Conservation (phyloP, 1,140 invertebrate genomes). For the Trachymyrmex cornetzi region DNA sequence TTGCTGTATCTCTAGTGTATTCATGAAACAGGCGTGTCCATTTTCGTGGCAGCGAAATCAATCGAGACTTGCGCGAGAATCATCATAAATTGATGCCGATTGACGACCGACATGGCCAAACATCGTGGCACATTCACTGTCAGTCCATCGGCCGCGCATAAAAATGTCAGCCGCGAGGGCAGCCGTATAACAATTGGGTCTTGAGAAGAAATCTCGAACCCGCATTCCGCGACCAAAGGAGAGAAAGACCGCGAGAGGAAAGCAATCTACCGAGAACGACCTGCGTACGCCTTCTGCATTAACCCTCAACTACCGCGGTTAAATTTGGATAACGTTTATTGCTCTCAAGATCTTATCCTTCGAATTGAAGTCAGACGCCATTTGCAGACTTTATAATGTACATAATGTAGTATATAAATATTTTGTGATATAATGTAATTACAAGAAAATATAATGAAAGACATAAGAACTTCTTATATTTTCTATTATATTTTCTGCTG, state of each 20-base stretch:
- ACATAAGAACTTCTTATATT: too few species aligned
- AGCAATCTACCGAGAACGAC: conserved; percentile 51
- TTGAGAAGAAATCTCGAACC: conserved; percentile 31
- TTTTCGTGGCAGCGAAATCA: conserved; percentile 70
- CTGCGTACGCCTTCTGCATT: conserved; percentile 47
- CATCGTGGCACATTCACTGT: conserved; percentile 66
- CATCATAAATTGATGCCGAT: conserved; percentile 79
- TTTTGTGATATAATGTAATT: neutral
- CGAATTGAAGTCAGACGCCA: conserved; percentile 55
- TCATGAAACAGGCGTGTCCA: conserved; percentile 11
- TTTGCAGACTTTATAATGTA: conserved; percentile 8
- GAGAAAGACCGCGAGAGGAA: conserved; percentile 23
- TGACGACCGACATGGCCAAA: conserved; percentile 73
- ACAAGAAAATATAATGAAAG: neutral
- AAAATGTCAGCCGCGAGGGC: conserved; percentile 77
- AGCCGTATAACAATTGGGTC: conserved; percentile 61
- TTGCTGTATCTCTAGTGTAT: neutral
- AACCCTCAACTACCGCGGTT: conserved; percentile 54
- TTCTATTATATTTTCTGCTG: too few species aligned
- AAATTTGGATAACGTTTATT: conserved; percentile 57
- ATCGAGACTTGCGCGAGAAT: conserved; percentile 74
- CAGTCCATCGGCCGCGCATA: conserved; percentile 73
- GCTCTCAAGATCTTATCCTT: conserved; percentile 36
- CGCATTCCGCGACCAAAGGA: conserved; percentile 31
- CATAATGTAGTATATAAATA: neutral